phyloP scores from a whole-genome alignment of 2,888 invertebrate species.

The Frankliniella intonsa region DNA sequence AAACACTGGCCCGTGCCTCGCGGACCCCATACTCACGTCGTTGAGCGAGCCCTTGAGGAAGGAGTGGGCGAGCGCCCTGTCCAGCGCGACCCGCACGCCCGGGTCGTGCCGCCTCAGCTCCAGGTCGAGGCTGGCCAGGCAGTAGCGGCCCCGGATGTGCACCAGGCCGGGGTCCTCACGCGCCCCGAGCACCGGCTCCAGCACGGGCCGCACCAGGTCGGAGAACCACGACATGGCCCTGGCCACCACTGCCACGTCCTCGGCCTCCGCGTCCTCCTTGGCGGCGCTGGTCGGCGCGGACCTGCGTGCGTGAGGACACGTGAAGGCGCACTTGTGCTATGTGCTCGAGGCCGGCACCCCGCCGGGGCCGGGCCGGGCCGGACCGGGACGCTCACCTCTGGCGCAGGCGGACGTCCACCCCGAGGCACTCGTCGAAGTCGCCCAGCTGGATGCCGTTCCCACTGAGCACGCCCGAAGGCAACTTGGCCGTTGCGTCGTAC shows the following conservation, averaged over 20 bases:
- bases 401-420: conserved; percentile 28
- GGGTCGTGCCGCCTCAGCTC: conserved; percentile 55
- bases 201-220: conserved; percentile 25
- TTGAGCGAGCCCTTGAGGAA: conserved; percentile 59
- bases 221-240: conserved; percentile 6
- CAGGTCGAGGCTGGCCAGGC: conserved; percentile 61
- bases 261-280: not conserved
- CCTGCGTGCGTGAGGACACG: not conserved
- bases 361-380: no score
- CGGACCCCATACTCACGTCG: conserved; percentile 50
- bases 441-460: conserved; percentile 37
- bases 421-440: conserved; percentile 38
- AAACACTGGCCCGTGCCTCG: not conserved
- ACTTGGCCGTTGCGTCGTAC: conserved; percentile 37
- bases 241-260: not conserved
- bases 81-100: conserved; percentile 53
- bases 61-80: conserved; percentile 60
- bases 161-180: conserved; percentile 11
- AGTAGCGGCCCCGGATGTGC: conserved; percentile 61
- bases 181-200: conserved; percentile 20
- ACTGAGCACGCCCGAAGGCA: conserved; percentile 36
- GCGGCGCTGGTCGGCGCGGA: not conserved
- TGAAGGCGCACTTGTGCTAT: no score
- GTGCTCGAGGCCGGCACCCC: no score
- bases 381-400: not conserved